Evolutionary conservation across 2,888 invertebrate genomes (phyloP).

Genomic region (Caenorhabditis panamensis): DNA sequence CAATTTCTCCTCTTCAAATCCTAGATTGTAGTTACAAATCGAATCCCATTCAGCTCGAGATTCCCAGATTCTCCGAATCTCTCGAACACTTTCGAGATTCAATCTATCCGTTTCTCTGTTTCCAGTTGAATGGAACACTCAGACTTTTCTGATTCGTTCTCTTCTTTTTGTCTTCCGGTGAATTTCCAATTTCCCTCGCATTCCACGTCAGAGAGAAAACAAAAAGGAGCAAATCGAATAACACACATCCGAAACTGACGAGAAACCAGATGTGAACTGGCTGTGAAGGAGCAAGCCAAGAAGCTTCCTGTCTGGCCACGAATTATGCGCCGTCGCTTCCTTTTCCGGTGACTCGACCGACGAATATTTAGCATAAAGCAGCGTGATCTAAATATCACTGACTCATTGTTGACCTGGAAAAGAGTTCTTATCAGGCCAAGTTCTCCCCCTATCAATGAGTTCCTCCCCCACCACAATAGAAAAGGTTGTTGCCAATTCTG

Average conservation of each 20-base stretch:
- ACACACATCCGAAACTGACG: not conserved
- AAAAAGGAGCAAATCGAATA: not conserved
- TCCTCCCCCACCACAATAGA: not conserved
- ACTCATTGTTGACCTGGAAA: constrained; percentile 50
- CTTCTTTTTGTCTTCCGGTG: constrained; percentile 4
- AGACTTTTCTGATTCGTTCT: not conserved
- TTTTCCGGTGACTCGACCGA: too few relatives aligned
- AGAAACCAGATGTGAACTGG: not conserved
- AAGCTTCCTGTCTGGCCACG: not conserved
- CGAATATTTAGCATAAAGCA: too few relatives aligned
- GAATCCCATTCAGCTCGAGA: too few relatives aligned
- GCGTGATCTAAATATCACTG: constrained; percentile 16
- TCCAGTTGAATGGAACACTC: not conserved
- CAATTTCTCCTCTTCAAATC: too few relatives aligned
- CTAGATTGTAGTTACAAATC: too few relatives aligned
- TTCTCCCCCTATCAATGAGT: too few relatives aligned
- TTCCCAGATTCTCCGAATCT: too few relatives aligned
- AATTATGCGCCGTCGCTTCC: too few relatives aligned
- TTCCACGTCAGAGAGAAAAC: not conserved
- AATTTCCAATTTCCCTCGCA: not conserved
- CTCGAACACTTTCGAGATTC: too few relatives aligned
- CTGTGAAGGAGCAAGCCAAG: too few relatives aligned
- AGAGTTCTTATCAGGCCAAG: constrained; percentile 25
- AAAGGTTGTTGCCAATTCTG: not conserved
- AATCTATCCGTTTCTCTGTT: too few relatives aligned